phyloP scores from a whole-genome alignment of 2,888 invertebrate genomes.

The Amblyjoppa fuscipennis region DNA sequence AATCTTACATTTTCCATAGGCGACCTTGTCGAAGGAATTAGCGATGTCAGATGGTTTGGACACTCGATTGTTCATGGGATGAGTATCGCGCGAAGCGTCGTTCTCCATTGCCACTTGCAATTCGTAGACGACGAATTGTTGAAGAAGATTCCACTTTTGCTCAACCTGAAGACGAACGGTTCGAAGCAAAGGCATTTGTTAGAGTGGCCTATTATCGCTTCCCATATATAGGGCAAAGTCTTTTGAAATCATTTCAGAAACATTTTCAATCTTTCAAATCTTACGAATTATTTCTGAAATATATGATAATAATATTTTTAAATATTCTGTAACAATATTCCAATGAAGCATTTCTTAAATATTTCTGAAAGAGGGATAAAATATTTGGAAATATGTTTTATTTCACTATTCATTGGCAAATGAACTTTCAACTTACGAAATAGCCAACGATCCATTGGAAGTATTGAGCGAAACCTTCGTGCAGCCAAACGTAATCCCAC shows the following conservation, averaged over 20 bases:
- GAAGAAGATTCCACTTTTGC: conserved; percentile 86
- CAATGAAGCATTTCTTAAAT: too few species aligned
- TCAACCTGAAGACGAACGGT: conserved; percentile 77
- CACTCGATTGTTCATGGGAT: conserved; percentile 87
- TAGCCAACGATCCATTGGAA: conserved; percentile 83
- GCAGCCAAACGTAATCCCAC: conserved; percentile 91
- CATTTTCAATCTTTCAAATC: too few species aligned
- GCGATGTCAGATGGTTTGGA: conserved; percentile 86
- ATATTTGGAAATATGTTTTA: too few species aligned
- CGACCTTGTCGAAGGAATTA: conserved; percentile 87
- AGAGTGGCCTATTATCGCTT: too few species aligned
- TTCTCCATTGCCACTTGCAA: conserved; percentile 83
- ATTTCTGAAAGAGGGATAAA: too few species aligned
- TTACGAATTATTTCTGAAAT: too few species aligned
- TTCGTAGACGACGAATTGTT: conserved; percentile 86
- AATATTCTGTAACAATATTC: too few species aligned
- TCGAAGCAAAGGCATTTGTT: too few species aligned
- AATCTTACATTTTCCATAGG: conserved; percentile 88
- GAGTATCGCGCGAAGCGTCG: conserved; percentile 85
- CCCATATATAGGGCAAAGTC: not conserved
- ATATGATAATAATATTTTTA: too few species aligned
- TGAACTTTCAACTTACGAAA: conserved; percentile 69
- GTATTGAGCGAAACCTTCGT: conserved; percentile 90
- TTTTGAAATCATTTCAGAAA: not conserved
- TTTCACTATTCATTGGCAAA: not conserved